Conservation (phyloP, 2,113 vertebrate species). For the Phoxinus phoxinus region DNA sequence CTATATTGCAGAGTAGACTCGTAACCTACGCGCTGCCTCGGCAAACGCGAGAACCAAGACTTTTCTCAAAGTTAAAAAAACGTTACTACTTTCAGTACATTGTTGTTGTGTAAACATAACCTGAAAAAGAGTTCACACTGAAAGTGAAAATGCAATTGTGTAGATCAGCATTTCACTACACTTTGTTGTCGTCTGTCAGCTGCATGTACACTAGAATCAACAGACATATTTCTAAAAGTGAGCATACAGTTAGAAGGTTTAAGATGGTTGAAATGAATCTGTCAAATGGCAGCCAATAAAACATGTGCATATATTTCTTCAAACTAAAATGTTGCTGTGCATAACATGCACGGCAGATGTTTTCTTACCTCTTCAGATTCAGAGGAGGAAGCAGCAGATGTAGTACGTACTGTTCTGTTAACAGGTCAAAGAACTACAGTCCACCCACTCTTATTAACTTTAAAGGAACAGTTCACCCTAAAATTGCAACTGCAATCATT, state of each 20-base stretch:
- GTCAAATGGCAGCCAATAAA: background rate
- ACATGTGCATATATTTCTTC: background rate
- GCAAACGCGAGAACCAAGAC: too few relatives aligned
- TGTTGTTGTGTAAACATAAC: too few relatives aligned
- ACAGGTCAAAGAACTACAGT: background rate
- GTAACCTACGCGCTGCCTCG: too few relatives aligned
- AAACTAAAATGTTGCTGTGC: background rate
- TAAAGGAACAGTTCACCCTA: background rate
- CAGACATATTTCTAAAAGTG: background rate
- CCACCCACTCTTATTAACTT: background rate
- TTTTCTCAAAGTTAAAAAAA: too few relatives aligned
- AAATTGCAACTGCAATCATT: background rate
- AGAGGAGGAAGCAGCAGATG: background rate
- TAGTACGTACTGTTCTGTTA: background rate
- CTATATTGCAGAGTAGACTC: too few relatives aligned
- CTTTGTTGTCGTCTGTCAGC: too few relatives aligned
- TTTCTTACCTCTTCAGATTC: background rate
- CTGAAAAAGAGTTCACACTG: too few relatives aligned
- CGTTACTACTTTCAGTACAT: too few relatives aligned
- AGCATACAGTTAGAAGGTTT: too few relatives aligned
- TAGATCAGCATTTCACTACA: too few relatives aligned
- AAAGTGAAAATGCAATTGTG: too few relatives aligned
- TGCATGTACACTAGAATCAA: background rate
- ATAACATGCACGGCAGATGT: background rate
- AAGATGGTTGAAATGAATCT: background rate